Evolutionary conservation across 92 coral and sea anemone genomes (phyloP), one percentile per base, ranked within the genome.

Genomic region (Meandrina meandrites): DNA sequence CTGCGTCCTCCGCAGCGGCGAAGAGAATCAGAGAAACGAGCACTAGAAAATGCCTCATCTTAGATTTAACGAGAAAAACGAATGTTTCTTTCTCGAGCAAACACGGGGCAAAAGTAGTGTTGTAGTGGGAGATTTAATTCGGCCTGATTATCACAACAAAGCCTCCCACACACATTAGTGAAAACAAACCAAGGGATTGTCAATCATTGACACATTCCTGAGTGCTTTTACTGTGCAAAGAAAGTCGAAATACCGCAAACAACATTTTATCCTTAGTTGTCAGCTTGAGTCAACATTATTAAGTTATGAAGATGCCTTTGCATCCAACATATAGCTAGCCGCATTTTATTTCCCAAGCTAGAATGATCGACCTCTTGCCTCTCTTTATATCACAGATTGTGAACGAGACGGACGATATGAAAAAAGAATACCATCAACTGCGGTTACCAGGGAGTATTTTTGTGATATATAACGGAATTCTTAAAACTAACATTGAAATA

Each of bases 261-360:
- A 68, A 7, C 8, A 58, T 40, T 70, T 73, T 11, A 50, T 68
- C 66, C 80, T 22, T 72, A 53, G 36, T 7, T 67, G 81, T 76
- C 74, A 77, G 21, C 62, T 28, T 85, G 79, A 68, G 77, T 68
- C 36, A 86, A 86, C 83, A 77, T 21, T 34, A 48, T 69, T 22
- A 17, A 34, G 34, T 71, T 22, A 86, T 68, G 79, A 72, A 68
- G 64, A 86, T 86, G 68, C 89, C 89, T 48, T 68, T 80, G 89
- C 60, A 73, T 37, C 74, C 50, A 84, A 73, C 66, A 30, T 51
- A 50, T 0, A 75, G 32, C 40, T 36, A 35, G 73, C 83, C 21
- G 24, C 69, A 6, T 11, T 24, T 50, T 50, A 50, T 9, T 50
- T 24, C 13, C 0, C 69, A 62, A n/a, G 28, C 13, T 60, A 12